A percentile compares a stretch with the other conserved stretches of the same genome.
phyloP scores from a whole-genome alignment of 1,140 invertebrate genomes.

The Chironomus tepperi region DNA sequence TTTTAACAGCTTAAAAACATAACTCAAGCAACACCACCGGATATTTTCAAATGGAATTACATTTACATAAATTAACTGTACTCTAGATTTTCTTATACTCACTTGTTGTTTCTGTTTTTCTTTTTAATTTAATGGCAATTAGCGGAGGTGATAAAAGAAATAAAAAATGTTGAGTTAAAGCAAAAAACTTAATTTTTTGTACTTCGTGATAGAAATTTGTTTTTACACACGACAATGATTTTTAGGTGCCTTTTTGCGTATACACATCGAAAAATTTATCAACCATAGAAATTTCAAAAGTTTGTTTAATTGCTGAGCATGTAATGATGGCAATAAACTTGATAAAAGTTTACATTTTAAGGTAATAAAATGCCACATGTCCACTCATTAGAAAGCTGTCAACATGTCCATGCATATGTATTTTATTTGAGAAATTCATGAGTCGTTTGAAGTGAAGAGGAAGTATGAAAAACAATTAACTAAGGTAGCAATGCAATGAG shows the following conservation, averaged over 20 bases:
- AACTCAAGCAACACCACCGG: slow-evolving; percentile 10
- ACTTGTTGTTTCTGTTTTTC: not conserved
- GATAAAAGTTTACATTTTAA: not conserved
- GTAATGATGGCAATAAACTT: not conserved
- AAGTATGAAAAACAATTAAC: no score
- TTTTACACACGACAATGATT: not conserved
- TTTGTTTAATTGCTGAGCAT: no score
- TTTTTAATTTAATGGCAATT: slow-evolving; percentile 9
- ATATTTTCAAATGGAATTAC: slow-evolving; percentile 18
- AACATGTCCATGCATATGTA: not conserved
- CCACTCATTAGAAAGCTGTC: slow-evolving; percentile 1
- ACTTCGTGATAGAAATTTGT: no score
- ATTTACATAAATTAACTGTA: slow-evolving; percentile 20
- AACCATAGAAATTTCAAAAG: not conserved
- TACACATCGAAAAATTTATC: not conserved
- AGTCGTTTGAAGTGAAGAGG: no score
- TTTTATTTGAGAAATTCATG: not conserved
- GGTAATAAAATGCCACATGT: not conserved
- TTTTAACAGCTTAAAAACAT: not conserved
- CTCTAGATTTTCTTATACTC: not conserved
- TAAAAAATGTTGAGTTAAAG: not conserved
- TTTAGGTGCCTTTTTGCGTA: not conserved
- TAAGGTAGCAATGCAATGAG: no score
- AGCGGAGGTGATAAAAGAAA: not conserved
- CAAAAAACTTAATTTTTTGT: no score